Percentiles rank a stretch among this genome's conserved stretches.
Evolutionary conservation across 2,113 vertebrate species (phyloP).

Genomic region (Ceyx margarethae): DNA sequence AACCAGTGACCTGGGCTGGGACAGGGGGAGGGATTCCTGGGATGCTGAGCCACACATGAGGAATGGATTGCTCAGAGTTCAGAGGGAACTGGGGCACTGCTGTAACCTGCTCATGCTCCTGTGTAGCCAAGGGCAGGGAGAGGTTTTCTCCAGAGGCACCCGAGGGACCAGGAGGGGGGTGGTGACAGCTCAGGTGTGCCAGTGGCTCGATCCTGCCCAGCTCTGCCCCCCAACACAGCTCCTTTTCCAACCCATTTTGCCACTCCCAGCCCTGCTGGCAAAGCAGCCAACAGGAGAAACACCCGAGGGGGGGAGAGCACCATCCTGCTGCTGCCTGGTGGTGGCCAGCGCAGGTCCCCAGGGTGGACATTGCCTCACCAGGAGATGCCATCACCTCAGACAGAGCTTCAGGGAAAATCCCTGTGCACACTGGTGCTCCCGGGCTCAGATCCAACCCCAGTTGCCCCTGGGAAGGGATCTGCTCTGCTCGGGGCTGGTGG

Average conservation of each 20-base stretch:
- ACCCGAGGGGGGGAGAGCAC: neutral
- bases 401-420: neutral
- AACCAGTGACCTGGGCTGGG: neutral
- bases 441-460: neutral
- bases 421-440: neutral
- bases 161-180: fast-evolving
- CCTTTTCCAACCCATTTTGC: neutral
- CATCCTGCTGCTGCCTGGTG: neutral
- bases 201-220: neutral
- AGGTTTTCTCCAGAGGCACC: neutral
- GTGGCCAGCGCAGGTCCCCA: neutral
- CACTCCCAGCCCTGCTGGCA: neutral
- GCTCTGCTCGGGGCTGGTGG: neutral
- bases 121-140: fast-evolving
- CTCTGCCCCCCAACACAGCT: neutral
- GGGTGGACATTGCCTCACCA: fast-evolving
- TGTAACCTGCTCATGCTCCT: neutral
- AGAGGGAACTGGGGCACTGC: neutral
- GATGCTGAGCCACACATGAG: neutral
- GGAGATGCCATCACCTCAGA: neutral
- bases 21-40: neutral
- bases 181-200: neutral
- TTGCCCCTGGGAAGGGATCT: neutral
- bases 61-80: neutral
- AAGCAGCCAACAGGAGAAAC: neutral